Evolutionary conservation across 2,888 invertebrate genomes (phyloP).

Genomic region (Orgyia antiqua): DNA sequence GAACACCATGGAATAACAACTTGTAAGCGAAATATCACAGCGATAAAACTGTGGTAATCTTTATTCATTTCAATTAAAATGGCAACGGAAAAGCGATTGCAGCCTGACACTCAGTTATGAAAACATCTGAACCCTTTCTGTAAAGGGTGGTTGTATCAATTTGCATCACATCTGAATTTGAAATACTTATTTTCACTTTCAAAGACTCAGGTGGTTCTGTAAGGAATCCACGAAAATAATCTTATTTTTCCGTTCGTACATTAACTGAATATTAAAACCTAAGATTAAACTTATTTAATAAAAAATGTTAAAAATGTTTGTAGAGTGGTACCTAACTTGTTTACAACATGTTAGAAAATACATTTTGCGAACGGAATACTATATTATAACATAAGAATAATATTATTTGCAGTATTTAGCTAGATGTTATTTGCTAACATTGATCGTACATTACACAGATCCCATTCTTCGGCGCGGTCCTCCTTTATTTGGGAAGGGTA

Average conservation of each 20-base stretch:
- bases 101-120: slow-evolving; percentile 61
- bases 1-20: slow-evolving; percentile 10
- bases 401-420: no score
- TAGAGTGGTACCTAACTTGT: no score
- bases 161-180: slow-evolving; percentile 64
- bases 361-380: no score
- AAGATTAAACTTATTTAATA: no score
- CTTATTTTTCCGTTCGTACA: slow-evolving; percentile 1
- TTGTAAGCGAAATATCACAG: slow-evolving; percentile 19
- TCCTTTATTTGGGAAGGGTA: no score
- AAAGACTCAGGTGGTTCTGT: slow-evolving; percentile 22
- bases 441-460: no score
- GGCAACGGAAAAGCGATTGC: slow-evolving; percentile 44
- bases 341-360: no score
- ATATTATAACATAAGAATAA: no score
- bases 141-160: slow-evolving; percentile 44
- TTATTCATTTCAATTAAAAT: slow-evolving; percentile 57
- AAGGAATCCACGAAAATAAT: slow-evolving; percentile 1
- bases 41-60: slow-evolving; percentile 35
- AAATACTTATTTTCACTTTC: slow-evolving; percentile 39
- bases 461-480: no score
- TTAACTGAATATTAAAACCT: slow-evolving; percentile 3
- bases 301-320: no score
- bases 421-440: no score
- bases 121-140: slow-evolving; percentile 68